A percentile compares a stretch with the other conserved stretches of the same genome.
Conservation (phyloP, 2,113 vertebrate genomes). For the Lathamus discolor region DNA sequence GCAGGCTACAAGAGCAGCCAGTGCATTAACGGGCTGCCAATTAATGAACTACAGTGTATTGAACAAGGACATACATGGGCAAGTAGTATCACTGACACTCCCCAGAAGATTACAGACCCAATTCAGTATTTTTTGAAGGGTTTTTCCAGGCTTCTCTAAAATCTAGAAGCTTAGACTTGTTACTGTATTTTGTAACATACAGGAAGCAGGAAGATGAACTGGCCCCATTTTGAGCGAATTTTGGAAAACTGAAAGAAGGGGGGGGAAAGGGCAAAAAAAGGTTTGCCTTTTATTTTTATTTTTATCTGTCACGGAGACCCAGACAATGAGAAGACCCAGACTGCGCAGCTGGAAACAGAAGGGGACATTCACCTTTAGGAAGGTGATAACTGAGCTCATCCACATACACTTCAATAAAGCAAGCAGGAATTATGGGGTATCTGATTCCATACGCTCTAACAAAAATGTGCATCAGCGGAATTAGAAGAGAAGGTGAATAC, state of each 20-base stretch:
- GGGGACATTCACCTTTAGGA: neutral
- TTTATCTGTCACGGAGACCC: neutral
- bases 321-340: neutral
- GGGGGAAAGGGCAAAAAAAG: accelerated
- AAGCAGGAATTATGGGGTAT: neutral
- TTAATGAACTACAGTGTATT: neutral
- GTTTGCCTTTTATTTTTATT: neutral
- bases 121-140: neutral
- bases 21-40: neutral
- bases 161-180: neutral
- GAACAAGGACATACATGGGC: neutral
- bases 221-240: neutral
- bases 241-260: neutral
- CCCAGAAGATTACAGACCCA: neutral
- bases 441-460: neutral
- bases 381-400: neutral
- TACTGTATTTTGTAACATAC: neutral
- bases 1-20: slow-evolving; percentile 28
- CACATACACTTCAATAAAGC: neutral
- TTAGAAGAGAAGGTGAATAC: neutral
- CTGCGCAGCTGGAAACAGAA: neutral
- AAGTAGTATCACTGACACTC: neutral
- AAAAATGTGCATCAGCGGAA: neutral
- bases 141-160: neutral
- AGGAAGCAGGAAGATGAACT: neutral